Evolutionary conservation across 2,888 invertebrate genomes (phyloP), one percentile per base, ranked within the genome.

Genomic region (Melinaea menophilus): DNA sequence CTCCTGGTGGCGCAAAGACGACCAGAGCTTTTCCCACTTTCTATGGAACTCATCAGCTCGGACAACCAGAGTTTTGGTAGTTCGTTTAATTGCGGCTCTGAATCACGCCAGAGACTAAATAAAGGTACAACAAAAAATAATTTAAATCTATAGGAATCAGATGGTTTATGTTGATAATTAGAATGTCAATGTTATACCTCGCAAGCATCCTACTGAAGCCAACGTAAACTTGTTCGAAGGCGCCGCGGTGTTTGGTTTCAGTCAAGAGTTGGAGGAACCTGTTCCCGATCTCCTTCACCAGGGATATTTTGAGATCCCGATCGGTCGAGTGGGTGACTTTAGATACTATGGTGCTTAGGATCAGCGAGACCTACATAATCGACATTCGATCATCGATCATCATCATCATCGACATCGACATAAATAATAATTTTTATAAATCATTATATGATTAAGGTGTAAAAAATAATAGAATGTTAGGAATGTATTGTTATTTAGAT

Each of bases 211-310:
- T 92, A 2, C 93, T 93, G 85, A 98, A 98, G 0, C 97, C 98
- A 11, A 96, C 94, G 78, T 96, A 96, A 0, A 97, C 97, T 84
- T 98, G 96, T 79, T 99, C 99, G 84, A 99, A 98, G n/a, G 99
- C 99, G 2, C 99, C 99, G 65, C 98, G 92, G 85, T 99, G 99
- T 80, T 97, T 96, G 0, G 97, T 96, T 79, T 94, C 93, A 0
- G 93, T 87, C 34, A 97, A 91, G 46, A 96, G 85, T 3, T 85
- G 75, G 0, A 94, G 92, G 75, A 95, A 94, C 76, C 94, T 94
- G 35, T 93, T 92, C 0, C 95, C 95, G 55, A 95, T 93, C 35
- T 80, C 75, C 1, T 85, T 65, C 58, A 95, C 79, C 74, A 93
- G 90, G 3, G 22, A 12, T 31, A 51, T 31, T 31, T 51, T 51